Percentiles rank a stretch among this genome's conserved stretches.
These are phyloP conservation scores for Camponotus floridanus DNA, from an alignment of 1,140 invertebrate species.

Conservation along the genomic window DNA sequence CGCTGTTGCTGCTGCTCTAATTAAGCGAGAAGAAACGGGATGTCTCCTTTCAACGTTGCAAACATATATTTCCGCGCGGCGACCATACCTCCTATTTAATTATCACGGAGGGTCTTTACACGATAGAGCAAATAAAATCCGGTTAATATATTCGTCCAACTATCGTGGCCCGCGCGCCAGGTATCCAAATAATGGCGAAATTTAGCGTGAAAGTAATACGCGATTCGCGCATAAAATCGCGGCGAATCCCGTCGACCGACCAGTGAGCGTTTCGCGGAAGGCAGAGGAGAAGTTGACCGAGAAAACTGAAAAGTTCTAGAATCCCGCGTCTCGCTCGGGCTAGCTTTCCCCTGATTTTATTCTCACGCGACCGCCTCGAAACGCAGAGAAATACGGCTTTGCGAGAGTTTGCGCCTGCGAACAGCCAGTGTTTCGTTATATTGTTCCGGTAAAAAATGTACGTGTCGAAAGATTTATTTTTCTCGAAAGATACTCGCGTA, in stretches of 20 bases:
- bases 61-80: neutral
- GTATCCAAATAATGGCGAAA: conserved; percentile 33
- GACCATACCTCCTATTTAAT: neutral
- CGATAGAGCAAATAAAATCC: conserved; percentile 11
- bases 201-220: conserved; percentile 69
- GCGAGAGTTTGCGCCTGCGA: neutral
- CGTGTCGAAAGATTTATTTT: neutral
- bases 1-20: neutral
- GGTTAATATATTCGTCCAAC: neutral
- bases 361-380: conserved; percentile 71
- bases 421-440: too few relatives aligned
- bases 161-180: neutral
- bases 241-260: conserved; percentile 38
- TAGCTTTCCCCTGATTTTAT: conserved; percentile 77
- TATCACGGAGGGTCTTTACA: neutral
- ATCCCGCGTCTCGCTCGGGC: conserved; percentile 39
- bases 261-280: conserved; percentile 28
- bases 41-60: neutral
- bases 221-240: conserved; percentile 59
- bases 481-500: neutral
- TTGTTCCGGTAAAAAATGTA: neutral
- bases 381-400: neutral
- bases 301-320: conserved; percentile 76
- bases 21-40: conserved; percentile 5
- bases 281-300: conserved; percentile 61